phyloP scores from a whole-genome alignment of 2,888 invertebrate species.

The Beris morrisii region DNA sequence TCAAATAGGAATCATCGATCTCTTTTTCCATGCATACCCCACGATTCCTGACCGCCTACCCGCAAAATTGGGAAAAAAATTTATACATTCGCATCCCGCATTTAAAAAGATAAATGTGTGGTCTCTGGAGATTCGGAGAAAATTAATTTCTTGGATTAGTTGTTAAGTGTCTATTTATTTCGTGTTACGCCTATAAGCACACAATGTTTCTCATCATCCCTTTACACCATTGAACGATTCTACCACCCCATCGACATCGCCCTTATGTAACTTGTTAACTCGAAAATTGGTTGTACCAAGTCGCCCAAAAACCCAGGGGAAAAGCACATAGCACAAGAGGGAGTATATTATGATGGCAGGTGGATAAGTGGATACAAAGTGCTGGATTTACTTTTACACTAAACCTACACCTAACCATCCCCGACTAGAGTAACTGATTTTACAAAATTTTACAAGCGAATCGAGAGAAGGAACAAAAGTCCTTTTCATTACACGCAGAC shows the following conservation, averaged over 20 bases:
- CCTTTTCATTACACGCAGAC: slow-evolving; percentile 7
- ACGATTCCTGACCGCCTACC: no score
- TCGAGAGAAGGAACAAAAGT: no score
- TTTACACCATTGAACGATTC: not conserved
- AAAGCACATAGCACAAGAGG: slow-evolving; percentile 1
- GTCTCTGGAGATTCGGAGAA: slow-evolving; percentile 39
- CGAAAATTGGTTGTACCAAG: slow-evolving; percentile 26
- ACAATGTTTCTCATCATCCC: slow-evolving; percentile 16
- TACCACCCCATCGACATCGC: not conserved
- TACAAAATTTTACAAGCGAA: no score
- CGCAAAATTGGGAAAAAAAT: no score
- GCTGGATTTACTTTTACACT: slow-evolving; percentile 25
- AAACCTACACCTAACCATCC: not conserved
- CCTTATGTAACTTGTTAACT: slow-evolving; percentile 28
- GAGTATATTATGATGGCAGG: slow-evolving; percentile 34
- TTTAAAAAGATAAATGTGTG: slow-evolving; percentile 37
- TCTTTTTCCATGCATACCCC: no score
- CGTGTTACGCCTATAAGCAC: slow-evolving; percentile 37
- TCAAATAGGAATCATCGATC: no score
- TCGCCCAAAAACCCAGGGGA: slow-evolving; percentile 4
- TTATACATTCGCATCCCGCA: not conserved
- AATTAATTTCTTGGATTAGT: slow-evolving; percentile 42
- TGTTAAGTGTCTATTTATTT: slow-evolving; percentile 40
- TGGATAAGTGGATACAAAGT: slow-evolving; percentile 37
- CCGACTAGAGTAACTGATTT: no score